A percentile compares a stretch with the other conserved stretches of the same genome.
phyloP scores from a whole-genome alignment of 2,888 invertebrate species.

The Empis livida region DNA sequence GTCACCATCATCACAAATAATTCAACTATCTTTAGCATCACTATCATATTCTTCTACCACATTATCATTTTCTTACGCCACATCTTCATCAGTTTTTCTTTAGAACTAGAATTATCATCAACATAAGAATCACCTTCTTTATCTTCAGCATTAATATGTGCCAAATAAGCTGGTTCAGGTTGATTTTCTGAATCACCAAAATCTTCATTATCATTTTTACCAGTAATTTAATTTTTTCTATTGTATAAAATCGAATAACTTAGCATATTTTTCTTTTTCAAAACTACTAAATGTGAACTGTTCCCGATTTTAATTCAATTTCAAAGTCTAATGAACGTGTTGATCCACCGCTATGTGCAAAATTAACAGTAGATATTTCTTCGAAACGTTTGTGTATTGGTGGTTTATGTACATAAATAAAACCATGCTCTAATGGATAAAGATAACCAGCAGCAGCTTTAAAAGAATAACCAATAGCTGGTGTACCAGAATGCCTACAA shows the following conservation, averaged over 20 bases:
- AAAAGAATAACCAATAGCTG: slow-evolving; percentile 90
- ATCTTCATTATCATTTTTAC: slow-evolving; percentile 79
- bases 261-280: slow-evolving; percentile 96
- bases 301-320: slow-evolving; percentile 77
- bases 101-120: slow-evolving; percentile 41
- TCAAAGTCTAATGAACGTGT: slow-evolving; percentile 84
- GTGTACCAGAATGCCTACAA: slow-evolving; percentile 66
- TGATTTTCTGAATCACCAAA: slow-evolving; percentile 90
- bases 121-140: slow-evolving; percentile 67
- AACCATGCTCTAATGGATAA: slow-evolving; percentile 94
- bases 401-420: slow-evolving; percentile 97
- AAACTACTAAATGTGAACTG: slow-evolving; percentile 91
- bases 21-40: slow-evolving; percentile 33
- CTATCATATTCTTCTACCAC: slow-evolving; percentile 58
- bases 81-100: slow-evolving; percentile 79
- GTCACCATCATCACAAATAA: slow-evolving; percentile 34
- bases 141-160: slow-evolving; percentile 91
- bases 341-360: slow-evolving; percentile 85
- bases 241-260: slow-evolving; percentile 88
- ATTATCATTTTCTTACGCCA: slow-evolving; percentile 73
- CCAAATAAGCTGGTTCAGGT: slow-evolving; percentile 88
- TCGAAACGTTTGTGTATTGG: slow-evolving; percentile 96
- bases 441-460: slow-evolving; percentile 95
- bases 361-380: slow-evolving; percentile 88
- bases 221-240: slow-evolving; percentile 86